Evolutionary conservation across 2,888 invertebrate species (phyloP).

Genomic region (Drosophila meridiana): DNA sequence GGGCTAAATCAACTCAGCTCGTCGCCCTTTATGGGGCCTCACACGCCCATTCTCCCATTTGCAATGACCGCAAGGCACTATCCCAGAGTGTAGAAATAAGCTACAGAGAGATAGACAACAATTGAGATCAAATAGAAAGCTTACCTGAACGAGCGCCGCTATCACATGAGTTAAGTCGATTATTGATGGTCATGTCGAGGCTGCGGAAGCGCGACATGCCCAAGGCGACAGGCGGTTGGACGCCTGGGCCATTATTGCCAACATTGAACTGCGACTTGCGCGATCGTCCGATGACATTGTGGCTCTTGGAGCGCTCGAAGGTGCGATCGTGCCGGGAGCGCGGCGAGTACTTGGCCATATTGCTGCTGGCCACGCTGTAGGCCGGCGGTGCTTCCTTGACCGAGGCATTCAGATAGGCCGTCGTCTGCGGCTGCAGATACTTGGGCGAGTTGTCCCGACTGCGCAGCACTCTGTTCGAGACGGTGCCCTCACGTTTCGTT

Average conservation of each 20-base stretch:
- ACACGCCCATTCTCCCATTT: too few relatives aligned
- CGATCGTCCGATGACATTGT: constrained; percentile 84
- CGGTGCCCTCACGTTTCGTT: constrained; percentile 81
- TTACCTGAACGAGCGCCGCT: constrained; percentile 85
- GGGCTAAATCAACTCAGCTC: too few relatives aligned
- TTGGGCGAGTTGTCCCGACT: constrained; percentile 84
- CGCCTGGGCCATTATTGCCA: constrained; percentile 55
- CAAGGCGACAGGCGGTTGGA: constrained; percentile 36
- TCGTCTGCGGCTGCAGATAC: constrained; percentile 82
- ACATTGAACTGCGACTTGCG: constrained; percentile 87
- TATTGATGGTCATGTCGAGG: constrained; percentile 86
- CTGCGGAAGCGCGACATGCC: constrained; percentile 88
- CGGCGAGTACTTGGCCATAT: constrained; percentile 69
- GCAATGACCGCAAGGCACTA: too few relatives aligned
- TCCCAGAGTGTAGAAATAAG: too few relatives aligned
- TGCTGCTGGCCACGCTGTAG: constrained; percentile 58
- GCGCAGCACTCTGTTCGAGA: constrained; percentile 70
- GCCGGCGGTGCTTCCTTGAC: constrained; percentile 83
- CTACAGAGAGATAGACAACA: too few relatives aligned
- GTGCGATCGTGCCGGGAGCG: constrained; percentile 72
- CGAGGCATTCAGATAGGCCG: constrained; percentile 82
- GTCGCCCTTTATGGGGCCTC: too few relatives aligned
- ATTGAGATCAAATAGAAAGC: background rate
- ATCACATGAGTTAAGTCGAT: constrained; percentile 85
- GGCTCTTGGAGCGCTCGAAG: constrained; percentile 82